phyloP scores from a whole-genome alignment of 2,888 invertebrate genomes.

The Eurois occulta region DNA sequence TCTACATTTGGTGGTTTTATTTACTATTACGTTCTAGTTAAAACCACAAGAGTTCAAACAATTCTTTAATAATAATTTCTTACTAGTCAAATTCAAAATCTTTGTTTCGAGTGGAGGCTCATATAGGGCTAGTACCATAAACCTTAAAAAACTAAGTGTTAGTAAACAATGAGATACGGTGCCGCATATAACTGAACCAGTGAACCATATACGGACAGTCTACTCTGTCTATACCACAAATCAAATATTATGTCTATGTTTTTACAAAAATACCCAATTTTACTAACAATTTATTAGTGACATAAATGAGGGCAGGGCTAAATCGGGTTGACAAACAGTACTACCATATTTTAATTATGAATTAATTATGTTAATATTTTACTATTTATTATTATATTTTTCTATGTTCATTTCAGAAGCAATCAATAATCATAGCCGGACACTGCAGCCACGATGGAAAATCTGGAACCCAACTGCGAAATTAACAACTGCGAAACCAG shows the following conservation, averaged over 20 bases:
- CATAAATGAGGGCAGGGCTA: background rate
- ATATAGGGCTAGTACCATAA: no score
- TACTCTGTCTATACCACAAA: no score
- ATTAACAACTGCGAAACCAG: background rate
- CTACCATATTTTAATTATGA: no score
- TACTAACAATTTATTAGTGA: background rate
- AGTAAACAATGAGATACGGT: no score
- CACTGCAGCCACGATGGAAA: no score
- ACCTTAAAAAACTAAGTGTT: no score
- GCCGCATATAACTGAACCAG: no score
- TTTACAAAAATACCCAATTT: background rate
- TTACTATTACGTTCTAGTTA: background rate
- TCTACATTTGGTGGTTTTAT: background rate
- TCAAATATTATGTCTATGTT: background rate
- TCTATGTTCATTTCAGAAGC: background rate
- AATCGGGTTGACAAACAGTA: background rate
- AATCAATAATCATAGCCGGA: background rate
- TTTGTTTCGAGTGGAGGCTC: no score
- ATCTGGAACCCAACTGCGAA: no score
- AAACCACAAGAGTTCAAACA: background rate
- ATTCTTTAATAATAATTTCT: no score
- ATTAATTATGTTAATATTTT: background rate
- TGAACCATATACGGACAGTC: no score
- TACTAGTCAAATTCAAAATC: no score
- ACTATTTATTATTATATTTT: background rate